Conservation (phyloP, 2,888 invertebrate species). For the Pediacus dermestoides region DNA sequence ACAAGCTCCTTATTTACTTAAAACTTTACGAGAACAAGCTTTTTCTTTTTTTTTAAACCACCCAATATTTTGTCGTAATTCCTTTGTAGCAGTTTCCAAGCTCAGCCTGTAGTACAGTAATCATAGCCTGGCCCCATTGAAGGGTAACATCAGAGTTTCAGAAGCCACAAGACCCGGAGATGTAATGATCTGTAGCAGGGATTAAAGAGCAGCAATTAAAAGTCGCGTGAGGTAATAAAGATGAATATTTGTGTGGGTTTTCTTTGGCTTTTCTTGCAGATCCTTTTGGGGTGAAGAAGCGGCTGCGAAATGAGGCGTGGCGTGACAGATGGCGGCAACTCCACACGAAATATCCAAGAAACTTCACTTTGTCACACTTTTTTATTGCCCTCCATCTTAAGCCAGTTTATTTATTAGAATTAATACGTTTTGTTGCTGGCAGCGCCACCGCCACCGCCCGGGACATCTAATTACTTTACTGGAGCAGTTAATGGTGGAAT, state of each 20-base stretch:
- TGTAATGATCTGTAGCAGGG: conserved; percentile 40
- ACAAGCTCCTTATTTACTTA: too few relatives aligned
- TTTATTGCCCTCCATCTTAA: conserved; percentile 37
- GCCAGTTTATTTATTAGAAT: conserved; percentile 37
- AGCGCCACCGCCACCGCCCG: conserved; percentile 16
- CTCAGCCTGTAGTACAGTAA: too few relatives aligned
- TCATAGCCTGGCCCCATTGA: too few relatives aligned
- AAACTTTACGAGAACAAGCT: too few relatives aligned
- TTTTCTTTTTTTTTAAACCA: too few relatives aligned
- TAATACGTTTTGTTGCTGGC: conserved; percentile 18
- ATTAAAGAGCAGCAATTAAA: conserved; percentile 44
- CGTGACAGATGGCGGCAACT: conserved; percentile 44
- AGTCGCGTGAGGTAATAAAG: conserved; percentile 43
- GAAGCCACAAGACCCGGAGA: too few relatives aligned
- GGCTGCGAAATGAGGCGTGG: conserved; percentile 44
- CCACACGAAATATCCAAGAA: conserved; percentile 33
- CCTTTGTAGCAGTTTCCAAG: too few relatives aligned
- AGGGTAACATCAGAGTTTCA: too few relatives aligned
- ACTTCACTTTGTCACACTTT: conserved; percentile 42
- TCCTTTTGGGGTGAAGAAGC: conserved; percentile 38
- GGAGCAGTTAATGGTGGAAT: too few relatives aligned
- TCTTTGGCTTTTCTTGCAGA: conserved; percentile 30
- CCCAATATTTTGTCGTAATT: too few relatives aligned
- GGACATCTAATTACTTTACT: conserved; percentile 17
- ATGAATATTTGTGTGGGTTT: conserved; percentile 40